Conservation (phyloP, 2,113 vertebrate species). For the Spilogale gracilis region DNA sequence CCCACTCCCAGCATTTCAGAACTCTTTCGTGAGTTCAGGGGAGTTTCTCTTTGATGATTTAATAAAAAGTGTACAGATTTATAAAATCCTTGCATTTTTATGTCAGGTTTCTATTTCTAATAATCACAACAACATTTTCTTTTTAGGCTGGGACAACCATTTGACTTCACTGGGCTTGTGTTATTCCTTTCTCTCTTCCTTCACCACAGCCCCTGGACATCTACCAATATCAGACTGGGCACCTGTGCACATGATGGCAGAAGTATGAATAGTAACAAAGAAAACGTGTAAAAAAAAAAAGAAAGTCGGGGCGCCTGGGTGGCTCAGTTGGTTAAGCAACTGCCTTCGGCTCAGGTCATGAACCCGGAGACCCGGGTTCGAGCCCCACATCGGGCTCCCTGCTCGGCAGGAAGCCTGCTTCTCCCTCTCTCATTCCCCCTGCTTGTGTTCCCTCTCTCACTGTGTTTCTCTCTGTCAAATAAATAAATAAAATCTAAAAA, state of each 20-base stretch:
- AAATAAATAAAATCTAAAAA: no score
- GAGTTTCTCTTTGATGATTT: not conserved
- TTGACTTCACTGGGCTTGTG: not conserved
- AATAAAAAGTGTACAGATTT: not conserved
- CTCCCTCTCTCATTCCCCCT: no score
- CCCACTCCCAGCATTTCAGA: conserved; percentile 11
- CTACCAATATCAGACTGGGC: not conserved
- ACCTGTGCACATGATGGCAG: not conserved
- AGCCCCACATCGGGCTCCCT: no score
- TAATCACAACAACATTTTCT: conserved; percentile 26
- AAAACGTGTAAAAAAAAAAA: not conserved
- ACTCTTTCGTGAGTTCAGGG: not conserved
- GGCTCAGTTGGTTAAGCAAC: no score
- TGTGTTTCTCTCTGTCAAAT: no score
- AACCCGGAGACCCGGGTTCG: no score
- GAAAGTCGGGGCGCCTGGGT: no score
- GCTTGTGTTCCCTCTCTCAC: no score
- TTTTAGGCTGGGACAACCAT: not conserved
- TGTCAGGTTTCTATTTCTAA: conserved; percentile 28
- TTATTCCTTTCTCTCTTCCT: not conserved
- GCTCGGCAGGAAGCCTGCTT: no score
- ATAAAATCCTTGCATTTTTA: not conserved
- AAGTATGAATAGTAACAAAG: not conserved
- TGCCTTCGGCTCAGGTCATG: no score
- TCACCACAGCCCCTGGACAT: not conserved